Percentiles rank a stretch among this genome's conserved stretches.
Evolutionary conservation across 2,888 invertebrate species (phyloP).

Genomic region (Idaea biselata): DNA sequence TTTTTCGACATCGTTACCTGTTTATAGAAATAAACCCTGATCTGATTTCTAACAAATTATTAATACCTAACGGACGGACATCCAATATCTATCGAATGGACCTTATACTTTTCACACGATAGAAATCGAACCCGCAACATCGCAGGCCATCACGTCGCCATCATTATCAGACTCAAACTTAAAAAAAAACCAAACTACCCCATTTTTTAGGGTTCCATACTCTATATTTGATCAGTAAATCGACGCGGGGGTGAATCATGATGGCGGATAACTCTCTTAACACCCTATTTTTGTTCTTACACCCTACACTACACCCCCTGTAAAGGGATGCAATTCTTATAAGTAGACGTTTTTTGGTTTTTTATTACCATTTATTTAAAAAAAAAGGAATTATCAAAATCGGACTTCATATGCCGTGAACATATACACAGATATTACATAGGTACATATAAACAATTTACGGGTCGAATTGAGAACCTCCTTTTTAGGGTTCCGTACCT

Average conservation of each 20-base stretch:
- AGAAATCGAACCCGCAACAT: constrained; percentile 6
- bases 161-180: constrained; percentile 14
- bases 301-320: constrained; percentile 49
- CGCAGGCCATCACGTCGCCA: constrained; percentile 7
- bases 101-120: too few species aligned
- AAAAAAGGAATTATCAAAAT: too few species aligned
- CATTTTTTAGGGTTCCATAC: constrained; percentile 25
- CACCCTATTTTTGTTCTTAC: constrained; percentile 75
- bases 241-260: constrained; percentile 58
- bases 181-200: constrained; percentile 42
- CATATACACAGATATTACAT: too few species aligned
- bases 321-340: constrained; percentile 8
- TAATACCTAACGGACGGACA: too few species aligned
- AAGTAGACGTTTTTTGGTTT: not conserved
- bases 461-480: too few species aligned
- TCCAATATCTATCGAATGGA: too few species aligned
- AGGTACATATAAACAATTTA: too few species aligned
- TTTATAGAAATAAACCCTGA: too few species aligned
- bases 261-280: constrained; percentile 69
- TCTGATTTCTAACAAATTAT: too few species aligned
- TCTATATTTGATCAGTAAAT: constrained; percentile 36
- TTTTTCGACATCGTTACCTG: too few species aligned
- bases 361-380: not conserved
- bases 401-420: too few species aligned
- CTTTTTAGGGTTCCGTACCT: too few species aligned